Conservation (phyloP, 2,797 vertebrate genomes). For the Crocodylus rhombifer region DNA sequence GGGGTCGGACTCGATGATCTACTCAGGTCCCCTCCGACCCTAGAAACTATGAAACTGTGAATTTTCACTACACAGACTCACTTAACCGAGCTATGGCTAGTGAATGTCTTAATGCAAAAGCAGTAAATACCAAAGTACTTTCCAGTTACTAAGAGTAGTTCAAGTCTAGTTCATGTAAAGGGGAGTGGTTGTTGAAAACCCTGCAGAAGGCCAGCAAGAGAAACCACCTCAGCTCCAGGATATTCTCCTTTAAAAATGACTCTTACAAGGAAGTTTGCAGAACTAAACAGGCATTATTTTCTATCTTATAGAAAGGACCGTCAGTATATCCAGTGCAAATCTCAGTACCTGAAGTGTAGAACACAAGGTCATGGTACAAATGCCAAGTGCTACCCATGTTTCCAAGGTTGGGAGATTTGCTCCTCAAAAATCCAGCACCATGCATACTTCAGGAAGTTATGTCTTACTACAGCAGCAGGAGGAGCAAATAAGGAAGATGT, state of each 20-base stretch:
- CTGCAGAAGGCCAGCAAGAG: conserved; percentile 23
- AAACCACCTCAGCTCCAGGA: not conserved
- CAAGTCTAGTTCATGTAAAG: conserved; percentile 7
- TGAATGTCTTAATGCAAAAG: not conserved
- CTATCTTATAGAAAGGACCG: not conserved
- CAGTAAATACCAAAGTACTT: not conserved
- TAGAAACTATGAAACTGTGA: not conserved
- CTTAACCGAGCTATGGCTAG: conserved; percentile 20
- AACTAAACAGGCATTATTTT: conserved; percentile 20
- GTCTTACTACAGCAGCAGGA: conserved; percentile 15
- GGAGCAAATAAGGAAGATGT: conserved; percentile 18
- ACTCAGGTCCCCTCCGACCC: no score
- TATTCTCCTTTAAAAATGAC: not conserved
- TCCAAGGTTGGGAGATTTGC: not conserved
- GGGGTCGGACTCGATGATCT: no score
- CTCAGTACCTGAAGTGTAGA: not conserved
- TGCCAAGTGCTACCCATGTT: not conserved
- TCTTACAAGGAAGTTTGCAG: not conserved
- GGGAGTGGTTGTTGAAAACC: conserved; percentile 45
- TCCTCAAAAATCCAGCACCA: no score
- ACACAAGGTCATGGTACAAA: fast-evolving
- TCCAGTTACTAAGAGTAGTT: not conserved
- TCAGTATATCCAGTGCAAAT: not conserved
- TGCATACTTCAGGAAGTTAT: conserved; percentile 10
- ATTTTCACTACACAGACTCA: not conserved